phyloP scores from a whole-genome alignment of 2,888 invertebrate genomes.

The Aethes cnicana region DNA sequence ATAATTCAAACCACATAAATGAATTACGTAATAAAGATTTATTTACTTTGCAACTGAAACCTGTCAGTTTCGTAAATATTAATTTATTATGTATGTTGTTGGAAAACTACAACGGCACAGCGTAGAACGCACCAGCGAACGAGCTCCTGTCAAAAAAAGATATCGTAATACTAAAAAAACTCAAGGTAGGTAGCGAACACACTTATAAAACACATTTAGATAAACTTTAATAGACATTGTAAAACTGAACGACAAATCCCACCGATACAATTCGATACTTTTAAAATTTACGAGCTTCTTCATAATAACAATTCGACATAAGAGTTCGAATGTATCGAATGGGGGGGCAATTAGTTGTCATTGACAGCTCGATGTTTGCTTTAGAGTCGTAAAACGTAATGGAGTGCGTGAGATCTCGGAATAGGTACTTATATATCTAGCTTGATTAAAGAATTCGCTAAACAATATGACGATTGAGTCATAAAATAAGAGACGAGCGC shows the following conservation, averaged over 20 bases:
- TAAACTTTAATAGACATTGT: constrained; percentile 62
- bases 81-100: too few species aligned
- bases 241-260: constrained; percentile 56
- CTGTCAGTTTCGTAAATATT: too few species aligned
- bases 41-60: too few species aligned
- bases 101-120: neutral
- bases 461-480: too few species aligned
- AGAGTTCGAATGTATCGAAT: constrained; percentile 6
- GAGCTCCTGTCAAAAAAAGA: constrained; percentile 36
- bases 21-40: too few species aligned
- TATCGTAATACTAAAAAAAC: constrained; percentile 55
- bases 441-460: too few species aligned
- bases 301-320: constrained; percentile 42
- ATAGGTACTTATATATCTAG: too few species aligned
- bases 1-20: too few species aligned
- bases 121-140: neutral
- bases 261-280: constrained; percentile 41
- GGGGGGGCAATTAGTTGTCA: constrained; percentile 13
- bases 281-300: constrained; percentile 46
- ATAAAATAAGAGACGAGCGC: too few species aligned
- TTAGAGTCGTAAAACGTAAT: constrained; percentile 12
- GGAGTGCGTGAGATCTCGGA: neutral
- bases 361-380: constrained; percentile 12
- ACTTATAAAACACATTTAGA: constrained; percentile 63
- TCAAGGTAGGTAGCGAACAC: constrained; percentile 61